phyloP scores from a whole-genome alignment of 2,113 vertebrate species.

The Myrmecobius fasciatus region DNA sequence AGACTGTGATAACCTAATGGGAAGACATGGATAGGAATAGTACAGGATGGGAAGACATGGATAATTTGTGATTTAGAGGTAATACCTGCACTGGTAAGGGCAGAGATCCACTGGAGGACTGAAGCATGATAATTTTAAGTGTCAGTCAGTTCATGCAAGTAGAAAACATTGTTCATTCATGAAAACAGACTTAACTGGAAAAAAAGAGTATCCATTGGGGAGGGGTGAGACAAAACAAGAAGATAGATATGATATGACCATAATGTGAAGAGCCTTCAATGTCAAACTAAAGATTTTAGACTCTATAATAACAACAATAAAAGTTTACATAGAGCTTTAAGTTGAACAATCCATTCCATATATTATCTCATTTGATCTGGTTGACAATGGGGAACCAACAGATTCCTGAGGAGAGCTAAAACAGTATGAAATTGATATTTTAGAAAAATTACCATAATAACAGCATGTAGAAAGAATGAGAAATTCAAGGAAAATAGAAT shows the following conservation, averaged over 20 bases:
- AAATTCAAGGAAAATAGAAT: not conserved
- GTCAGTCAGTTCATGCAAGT: not conserved
- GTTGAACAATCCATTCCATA: not conserved
- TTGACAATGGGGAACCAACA: not conserved
- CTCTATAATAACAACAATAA: not conserved
- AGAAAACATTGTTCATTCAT: not conserved
- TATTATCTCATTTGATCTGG: not conserved
- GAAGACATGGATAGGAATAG: no score
- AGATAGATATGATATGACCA: not conserved
- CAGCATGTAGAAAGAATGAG: not conserved
- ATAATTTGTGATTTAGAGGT: no score
- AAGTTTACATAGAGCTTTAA: not conserved
- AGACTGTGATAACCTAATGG: no score
- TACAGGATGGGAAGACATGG: no score
- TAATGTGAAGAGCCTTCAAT: not conserved
- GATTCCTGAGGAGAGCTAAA: not conserved
- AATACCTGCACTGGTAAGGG: no score
- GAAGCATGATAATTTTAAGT: no score
- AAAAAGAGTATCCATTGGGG: not conserved
- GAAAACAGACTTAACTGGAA: not conserved
- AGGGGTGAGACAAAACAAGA: not conserved
- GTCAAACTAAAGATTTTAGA: not conserved
- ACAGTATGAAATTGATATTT: not conserved
- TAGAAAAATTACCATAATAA: not conserved
- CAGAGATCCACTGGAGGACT: no score